Base-by-base conservation (phyloP, 2,113 vertebrate species). In the Nymphicus hollandicus region DNA sequence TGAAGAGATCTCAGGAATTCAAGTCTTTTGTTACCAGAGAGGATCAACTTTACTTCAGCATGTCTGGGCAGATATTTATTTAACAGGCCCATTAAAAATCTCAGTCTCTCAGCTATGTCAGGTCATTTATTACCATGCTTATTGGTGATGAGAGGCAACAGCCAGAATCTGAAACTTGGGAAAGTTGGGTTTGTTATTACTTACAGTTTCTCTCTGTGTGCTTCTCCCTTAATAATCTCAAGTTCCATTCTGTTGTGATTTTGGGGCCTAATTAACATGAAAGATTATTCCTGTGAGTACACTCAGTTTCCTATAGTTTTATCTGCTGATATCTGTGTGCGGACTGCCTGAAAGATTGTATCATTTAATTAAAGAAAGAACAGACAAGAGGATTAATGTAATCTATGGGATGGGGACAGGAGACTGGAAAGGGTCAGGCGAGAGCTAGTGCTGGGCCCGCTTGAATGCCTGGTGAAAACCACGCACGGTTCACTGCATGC, bases 281-380 rank as follows among this genome's bases (percentile, higher is more conserved):
- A 77, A 83, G 55, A 81, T 73, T 60, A 68, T 85, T 96, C 37
- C 27, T 82, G 49, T 73, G 81, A 84, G 72, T 49, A 56, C 1
- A 3, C 35, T 76, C 47, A 20, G 11, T 33, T 78, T 77, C 46
- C 58, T 2, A 4, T 72, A 87, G 18, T 80, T 93, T 95, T 94
- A 97, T 96, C 91, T 64, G 37, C 70, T 70, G 76, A 27, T 96
- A 96, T 96, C 86, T 92, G 41, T 60, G 78, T 3, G 2, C 64
- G 63, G 89, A 31, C 87, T 85, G 90, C 90, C 55, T 93, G 74
- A 87, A 89, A 97, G 96, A 96, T 94, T 60, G 68, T 96, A 96
- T 97, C 82, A 95, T 97, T 95, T 96, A 95, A 97, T 96, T 97
- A 95, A 95, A 96, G 91, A 46, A 91, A 78, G 88, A 96, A 92